Base-by-base conservation (phyloP, 2,888 invertebrate genomes). In the Hesperia comma region DNA sequence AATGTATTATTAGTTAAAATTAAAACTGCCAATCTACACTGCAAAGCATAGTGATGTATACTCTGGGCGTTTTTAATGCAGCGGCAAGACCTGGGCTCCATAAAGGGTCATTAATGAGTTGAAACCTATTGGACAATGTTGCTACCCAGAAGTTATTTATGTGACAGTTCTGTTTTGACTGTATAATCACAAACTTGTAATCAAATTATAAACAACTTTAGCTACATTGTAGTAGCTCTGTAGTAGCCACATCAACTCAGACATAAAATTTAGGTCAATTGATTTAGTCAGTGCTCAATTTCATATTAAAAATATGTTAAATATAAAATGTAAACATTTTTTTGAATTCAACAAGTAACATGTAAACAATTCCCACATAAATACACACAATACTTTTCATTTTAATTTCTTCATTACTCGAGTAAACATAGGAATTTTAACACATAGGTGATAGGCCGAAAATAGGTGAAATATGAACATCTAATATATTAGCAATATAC, bases 391-490 rank as follows among this genome's bases (percentile, higher is more conserved):
- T 12, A 49, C 17, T 19, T 49, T 49, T 5, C 12, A 10, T 4
- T 49, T 17, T 19, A 8, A 49, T 19, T 37, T 10, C 1, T 10
- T 19, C 17, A 49, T 19, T 37, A 3, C 1, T 10, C 0, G 0
- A 10, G 10, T 51, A 10, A 10, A 37, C 12, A 0, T 26, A 26
- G 14, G 53, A 53, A 21, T 2, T 26, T 14, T 19, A 12, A 26
- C 8, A 55, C 8, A 14, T 54, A 54, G 17, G n/a, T 17, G 43
- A 6, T 46, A 21, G 32, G 41, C 33, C 26, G 12, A 63, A 41
- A 46, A 68, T 67, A 63, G 69, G 69, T 61, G 70, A 71, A 66
- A 53, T 61, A 61, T 61, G 56, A 72, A 51, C 67, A 61, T 46
- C n/a, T 40, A 19, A 74, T 70, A 69, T 63, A 70, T 69, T 60